Conservation (phyloP, 2,888 invertebrate species). For the Tachina lurida region DNA sequence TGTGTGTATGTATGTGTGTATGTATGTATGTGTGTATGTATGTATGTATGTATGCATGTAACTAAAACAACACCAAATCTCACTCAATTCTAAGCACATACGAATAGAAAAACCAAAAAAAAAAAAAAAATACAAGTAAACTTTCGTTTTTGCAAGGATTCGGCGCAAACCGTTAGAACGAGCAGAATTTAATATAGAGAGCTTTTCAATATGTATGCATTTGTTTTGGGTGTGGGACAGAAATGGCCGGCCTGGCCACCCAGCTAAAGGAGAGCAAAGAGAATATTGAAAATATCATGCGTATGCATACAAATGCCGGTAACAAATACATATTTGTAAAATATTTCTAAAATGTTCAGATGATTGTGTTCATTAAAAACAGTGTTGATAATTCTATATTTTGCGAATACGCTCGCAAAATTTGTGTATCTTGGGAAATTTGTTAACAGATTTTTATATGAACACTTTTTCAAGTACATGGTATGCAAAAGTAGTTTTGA, state of each 20-base stretch:
- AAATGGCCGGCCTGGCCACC: neutral
- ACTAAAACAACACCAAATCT: constrained; percentile 28
- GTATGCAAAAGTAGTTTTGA: too few species aligned
- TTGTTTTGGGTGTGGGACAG: neutral
- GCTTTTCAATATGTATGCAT: neutral
- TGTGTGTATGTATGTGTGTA: too few species aligned
- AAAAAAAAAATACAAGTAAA: constrained; percentile 41
- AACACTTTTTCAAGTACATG: too few species aligned
- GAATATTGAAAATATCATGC: constrained; percentile 42
- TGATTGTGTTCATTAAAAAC: constrained; percentile 9
- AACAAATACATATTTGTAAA: constrained; percentile 43
- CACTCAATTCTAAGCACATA: constrained; percentile 54
- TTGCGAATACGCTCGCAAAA: too few species aligned
- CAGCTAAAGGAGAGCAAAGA: constrained; percentile 10
- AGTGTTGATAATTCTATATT: neutral
- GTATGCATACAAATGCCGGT: constrained; percentile 57
- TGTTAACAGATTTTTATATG: too few species aligned
- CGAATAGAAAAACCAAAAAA: constrained; percentile 9
- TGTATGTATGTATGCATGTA: neutral
- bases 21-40: too few species aligned
- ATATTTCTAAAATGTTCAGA: constrained; percentile 1
- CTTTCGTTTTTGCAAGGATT: constrained; percentile 73
- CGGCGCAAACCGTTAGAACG: constrained; percentile 72
- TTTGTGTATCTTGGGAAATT: too few species aligned
- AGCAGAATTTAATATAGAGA: constrained; percentile 3